Conservation (phyloP, 2,888 invertebrate species). For the Tenthredo livida region DNA sequence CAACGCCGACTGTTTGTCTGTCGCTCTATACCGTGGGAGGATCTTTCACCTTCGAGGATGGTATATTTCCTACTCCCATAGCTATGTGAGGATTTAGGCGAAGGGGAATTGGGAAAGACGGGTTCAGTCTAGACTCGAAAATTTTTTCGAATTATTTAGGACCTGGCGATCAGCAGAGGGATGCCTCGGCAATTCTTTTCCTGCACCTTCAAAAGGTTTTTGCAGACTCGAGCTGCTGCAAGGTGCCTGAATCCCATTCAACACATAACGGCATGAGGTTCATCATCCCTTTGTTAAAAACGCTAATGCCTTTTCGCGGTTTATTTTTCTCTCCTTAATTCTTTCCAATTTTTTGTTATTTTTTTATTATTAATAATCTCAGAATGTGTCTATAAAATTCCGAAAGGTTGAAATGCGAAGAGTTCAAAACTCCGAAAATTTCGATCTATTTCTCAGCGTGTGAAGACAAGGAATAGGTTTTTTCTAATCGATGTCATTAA, state of each 20-base stretch:
- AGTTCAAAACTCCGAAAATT: too few species aligned
- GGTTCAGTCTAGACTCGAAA: background rate
- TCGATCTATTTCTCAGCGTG: too few species aligned
- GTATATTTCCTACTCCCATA: background rate
- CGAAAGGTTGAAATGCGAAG: too few species aligned
- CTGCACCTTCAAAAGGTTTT: background rate
- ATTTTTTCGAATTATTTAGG: background rate
- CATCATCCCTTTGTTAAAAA: conserved; percentile 15
- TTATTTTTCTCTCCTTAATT: background rate
- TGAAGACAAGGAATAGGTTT: too few species aligned
- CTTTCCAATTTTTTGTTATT: too few species aligned
- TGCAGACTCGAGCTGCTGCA: background rate
- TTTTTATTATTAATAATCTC: background rate
- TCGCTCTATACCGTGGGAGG: background rate
- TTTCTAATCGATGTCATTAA: too few species aligned
- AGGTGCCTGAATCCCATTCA: background rate
- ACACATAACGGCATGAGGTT: background rate
- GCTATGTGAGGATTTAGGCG: conserved; percentile 3
- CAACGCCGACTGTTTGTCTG: background rate
- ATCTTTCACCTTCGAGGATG: background rate
- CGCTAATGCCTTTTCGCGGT: background rate
- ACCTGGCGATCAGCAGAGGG: background rate
- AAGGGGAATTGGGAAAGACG: background rate
- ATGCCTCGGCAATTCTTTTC: conserved; percentile 1
- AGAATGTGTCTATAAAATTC: background rate